Base-by-base conservation (phyloP, 2,797 vertebrate species). In the Syndactyla subalaris region DNA sequence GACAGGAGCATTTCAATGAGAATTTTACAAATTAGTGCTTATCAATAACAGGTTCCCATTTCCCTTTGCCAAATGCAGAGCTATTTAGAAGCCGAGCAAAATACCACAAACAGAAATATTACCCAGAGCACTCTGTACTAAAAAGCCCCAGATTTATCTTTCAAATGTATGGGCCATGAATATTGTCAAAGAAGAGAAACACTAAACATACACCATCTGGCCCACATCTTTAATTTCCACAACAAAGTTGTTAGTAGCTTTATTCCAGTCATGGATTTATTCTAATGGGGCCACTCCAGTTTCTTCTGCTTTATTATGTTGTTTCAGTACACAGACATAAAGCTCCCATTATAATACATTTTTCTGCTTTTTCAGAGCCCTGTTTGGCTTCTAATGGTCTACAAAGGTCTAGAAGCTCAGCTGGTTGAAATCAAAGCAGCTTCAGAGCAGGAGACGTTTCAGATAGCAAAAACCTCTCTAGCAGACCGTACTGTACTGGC, bases 91-190 rank as follows among this genome's bases (percentile, higher is more conserved):
- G 55, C 43, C 52, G 39, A 93, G 58, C 46, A 83, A 62, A n/a
- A 74, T 23, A 57, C 48, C 52, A 72, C 91, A 80, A 83, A 91
- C 4, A 91, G 59, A 92, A 94, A 76, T 92, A 95, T 59, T 81
- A 94, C 67, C 62, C 27, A 72, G 61, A 89, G 16, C 3, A 4
- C 54, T 83, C 61, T 61, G 62, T 58, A 86, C 43, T 81, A 86
- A 89, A 91, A 81, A 70, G 43, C 32, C 77, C 83, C 54, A 55
- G 70, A 76, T 79, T 73, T 92, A 57, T 79, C 85, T 90, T 92
- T 77, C 38, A 22, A 76, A 54, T 77, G 43, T 82, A 90, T 57
- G 54, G 45, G 78, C 71, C 67, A 87, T 61, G 93, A 92, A 90
- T 89, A 85, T 17, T 88, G 71, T 61, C 61, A 67, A 66, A 66